Evolutionary conservation across 2,113 vertebrate genomes (phyloP).

Genomic region (Pionites leucogaster): DNA sequence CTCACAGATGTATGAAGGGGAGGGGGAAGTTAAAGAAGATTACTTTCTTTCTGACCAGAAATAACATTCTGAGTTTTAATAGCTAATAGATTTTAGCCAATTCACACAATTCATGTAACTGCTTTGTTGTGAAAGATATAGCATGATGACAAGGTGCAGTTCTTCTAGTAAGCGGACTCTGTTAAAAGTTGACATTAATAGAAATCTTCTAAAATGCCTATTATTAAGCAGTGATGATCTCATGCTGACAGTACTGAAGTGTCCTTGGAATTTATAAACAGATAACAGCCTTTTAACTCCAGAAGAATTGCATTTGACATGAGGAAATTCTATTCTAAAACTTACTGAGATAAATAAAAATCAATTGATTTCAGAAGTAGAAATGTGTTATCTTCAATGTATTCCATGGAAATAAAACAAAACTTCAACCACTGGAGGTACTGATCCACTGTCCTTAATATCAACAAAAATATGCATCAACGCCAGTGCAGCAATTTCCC

Average conservation of each 20-base stretch:
- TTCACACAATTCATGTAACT: background rate
- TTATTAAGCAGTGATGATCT: background rate
- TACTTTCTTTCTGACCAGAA: slow-evolving; percentile 46
- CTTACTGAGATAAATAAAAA: background rate
- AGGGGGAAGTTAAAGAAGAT: slow-evolving; percentile 25
- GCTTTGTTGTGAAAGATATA: background rate
- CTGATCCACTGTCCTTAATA: background rate
- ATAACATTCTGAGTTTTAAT: background rate
- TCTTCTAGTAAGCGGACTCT: background rate
- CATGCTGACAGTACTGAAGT: background rate
- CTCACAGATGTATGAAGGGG: background rate
- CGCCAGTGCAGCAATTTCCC: background rate
- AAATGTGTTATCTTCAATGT: background rate
- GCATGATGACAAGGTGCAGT: background rate
- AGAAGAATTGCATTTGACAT: background rate
- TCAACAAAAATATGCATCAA: accelerated
- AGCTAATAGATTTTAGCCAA: slow-evolving; percentile 19
- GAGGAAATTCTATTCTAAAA: background rate
- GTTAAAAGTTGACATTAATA: background rate
- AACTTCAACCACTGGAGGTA: background rate
- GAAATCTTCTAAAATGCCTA: background rate
- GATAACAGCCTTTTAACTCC: background rate
- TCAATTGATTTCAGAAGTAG: background rate
- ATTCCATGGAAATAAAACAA: background rate
- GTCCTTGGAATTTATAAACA: background rate